A percentile compares a stretch with the other conserved stretches of the same genome.
phyloP scores from a whole-genome alignment of 2,113 vertebrate species.

The Opisthocomus hoazin region DNA sequence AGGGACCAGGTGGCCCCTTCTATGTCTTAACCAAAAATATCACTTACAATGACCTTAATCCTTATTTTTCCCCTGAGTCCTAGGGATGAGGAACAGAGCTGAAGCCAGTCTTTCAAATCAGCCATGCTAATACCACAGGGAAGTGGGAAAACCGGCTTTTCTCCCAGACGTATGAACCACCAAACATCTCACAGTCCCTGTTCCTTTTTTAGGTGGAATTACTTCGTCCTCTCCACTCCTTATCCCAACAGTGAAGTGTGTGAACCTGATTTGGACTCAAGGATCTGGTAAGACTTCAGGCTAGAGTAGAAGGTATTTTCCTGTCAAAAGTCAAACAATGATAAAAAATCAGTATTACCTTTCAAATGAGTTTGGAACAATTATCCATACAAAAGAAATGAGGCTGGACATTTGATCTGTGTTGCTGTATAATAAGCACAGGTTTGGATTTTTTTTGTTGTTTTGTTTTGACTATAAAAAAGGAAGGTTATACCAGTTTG shows the following conservation, averaged over 20 bases:
- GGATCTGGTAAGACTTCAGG: neutral
- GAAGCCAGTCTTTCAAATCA: neutral
- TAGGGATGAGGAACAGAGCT: neutral
- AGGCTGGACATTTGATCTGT: neutral
- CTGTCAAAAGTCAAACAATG: neutral
- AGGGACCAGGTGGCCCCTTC: conserved; percentile 24
- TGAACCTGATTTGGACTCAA: neutral
- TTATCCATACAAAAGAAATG: neutral
- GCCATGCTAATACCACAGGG: neutral
- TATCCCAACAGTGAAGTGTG: neutral
- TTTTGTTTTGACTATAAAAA: neutral
- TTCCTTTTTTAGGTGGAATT: neutral
- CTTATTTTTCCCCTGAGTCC: neutral
- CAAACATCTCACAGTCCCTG: neutral
- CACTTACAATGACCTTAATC: conserved; percentile 15
- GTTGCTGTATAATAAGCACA: neutral
- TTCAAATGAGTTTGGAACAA: neutral
- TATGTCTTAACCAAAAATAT: conserved; percentile 38
- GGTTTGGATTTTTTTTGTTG: neutral
- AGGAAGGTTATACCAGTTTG: neutral
- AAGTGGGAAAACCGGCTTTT: neutral
- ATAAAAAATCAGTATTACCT: neutral
- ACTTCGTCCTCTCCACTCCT: neutral
- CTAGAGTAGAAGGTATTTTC: neutral
- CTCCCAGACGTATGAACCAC: neutral